Evolutionary conservation across 2,113 vertebrate genomes (phyloP).

Genomic region (Eretmochelys imbricata): DNA sequence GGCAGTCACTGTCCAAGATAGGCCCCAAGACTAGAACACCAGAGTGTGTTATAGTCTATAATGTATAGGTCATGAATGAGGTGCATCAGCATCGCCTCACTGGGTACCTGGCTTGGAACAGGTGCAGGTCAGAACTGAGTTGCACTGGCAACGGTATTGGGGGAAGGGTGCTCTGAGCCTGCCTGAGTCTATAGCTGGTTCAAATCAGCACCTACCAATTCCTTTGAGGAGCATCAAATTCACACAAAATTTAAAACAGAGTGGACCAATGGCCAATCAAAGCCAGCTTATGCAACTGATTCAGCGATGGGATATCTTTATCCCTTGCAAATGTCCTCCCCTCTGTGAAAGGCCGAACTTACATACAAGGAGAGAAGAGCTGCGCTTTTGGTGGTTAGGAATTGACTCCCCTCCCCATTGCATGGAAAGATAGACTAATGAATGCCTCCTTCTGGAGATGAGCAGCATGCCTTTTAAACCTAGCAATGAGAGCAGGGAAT

Average conservation of each 20-base stretch:
- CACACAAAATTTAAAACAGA: not conserved
- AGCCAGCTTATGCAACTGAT: not conserved
- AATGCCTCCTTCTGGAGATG: not conserved
- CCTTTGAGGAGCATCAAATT: not conserved
- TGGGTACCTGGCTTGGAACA: not conserved
- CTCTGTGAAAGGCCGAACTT: not conserved
- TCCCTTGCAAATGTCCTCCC: not conserved
- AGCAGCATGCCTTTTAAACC: not conserved
- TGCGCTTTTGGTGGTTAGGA: not conserved
- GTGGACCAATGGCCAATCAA: not conserved
- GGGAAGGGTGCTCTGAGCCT: not conserved
- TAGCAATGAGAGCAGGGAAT: not conserved
- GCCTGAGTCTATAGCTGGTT: rapidly evolving
- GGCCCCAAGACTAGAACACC: not conserved
- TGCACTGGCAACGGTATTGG: not conserved
- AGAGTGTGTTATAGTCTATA: not conserved
- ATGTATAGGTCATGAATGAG: not conserved
- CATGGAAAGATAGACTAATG: not conserved
- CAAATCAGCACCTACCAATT: not conserved
- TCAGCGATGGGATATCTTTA: rapidly evolving
- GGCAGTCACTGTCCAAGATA: too few relatives aligned
- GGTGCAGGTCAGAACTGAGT: not conserved
- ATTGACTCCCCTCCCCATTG: too few relatives aligned
- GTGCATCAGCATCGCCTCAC: rapidly evolving
- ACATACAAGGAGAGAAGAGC: rapidly evolving